Conservation (phyloP, 2,797 vertebrate genomes). For the Poecilia wingei region DNA sequence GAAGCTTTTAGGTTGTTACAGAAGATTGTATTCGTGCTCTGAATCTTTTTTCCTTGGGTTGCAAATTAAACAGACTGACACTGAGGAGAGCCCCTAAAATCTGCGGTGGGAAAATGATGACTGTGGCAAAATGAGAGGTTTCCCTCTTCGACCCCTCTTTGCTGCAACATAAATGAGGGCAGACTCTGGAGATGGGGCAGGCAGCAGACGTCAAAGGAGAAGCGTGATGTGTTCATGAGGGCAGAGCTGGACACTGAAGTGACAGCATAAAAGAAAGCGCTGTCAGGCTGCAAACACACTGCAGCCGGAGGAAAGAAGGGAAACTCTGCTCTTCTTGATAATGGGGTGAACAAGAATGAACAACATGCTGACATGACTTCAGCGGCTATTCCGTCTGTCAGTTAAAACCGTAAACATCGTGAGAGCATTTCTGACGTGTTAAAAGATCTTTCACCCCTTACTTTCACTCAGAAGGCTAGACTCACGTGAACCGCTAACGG, state of each 20-base stretch:
- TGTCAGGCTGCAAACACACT: constrained; percentile 37
- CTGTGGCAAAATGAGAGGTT: constrained; percentile 7
- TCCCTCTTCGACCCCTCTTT: constrained; percentile 36
- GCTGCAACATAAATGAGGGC: constrained; percentile 22
- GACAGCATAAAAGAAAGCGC: constrained; percentile 50
- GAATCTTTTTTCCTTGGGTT: constrained; percentile 1
- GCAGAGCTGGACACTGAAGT: constrained; percentile 42
- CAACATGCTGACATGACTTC: constrained; percentile 34
- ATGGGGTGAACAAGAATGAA: constrained; percentile 47
- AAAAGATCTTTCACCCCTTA: neutral
- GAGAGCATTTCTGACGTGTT: neutral
- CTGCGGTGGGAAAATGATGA: constrained; percentile 23
- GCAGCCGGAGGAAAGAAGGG: constrained; percentile 35
- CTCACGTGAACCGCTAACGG: constrained; percentile 5
- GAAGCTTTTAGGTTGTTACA: constrained; percentile 1
- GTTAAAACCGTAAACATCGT: neutral
- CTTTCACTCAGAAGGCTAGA: neutral
- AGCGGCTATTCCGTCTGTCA: constrained; percentile 14
- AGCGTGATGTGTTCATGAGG: constrained; percentile 24
- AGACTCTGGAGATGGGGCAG: constrained; percentile 22
- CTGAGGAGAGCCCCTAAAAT: constrained; percentile 16
- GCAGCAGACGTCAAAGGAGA: constrained; percentile 39
- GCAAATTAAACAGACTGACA: constrained; percentile 18
- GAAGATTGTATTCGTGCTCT: constrained; percentile 2
- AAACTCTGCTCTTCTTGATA: constrained; percentile 51